Conservation (phyloP, 2,888 invertebrate species). For the Melolontha melolontha region DNA sequence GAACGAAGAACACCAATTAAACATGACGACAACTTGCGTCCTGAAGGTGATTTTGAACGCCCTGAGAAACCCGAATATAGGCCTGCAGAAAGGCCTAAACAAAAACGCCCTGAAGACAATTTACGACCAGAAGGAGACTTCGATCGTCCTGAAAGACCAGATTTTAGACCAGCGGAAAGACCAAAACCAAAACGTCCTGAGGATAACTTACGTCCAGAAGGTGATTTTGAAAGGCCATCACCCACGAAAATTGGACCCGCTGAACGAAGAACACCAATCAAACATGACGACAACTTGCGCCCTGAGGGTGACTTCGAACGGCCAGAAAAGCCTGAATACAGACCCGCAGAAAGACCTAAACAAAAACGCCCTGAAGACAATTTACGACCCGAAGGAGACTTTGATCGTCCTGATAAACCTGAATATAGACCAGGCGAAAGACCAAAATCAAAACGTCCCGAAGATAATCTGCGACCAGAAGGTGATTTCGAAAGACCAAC, state of each 20-base stretch:
- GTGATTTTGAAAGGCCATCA: conserved; percentile 65
- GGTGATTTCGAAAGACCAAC: conserved; percentile 64
- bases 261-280: conserved; percentile 66
- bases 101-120: conserved; percentile 68
- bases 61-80: conserved; percentile 62
- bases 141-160: conserved; percentile 62
- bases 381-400: conserved; percentile 63
- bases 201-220: conserved; percentile 71
- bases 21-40: conserved; percentile 65
- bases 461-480: conserved; percentile 64
- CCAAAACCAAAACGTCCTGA: conserved; percentile 68
- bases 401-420: conserved; percentile 62
- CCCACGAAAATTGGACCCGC: conserved; percentile 62
- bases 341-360: conserved; percentile 63
- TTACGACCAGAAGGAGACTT: conserved; percentile 70
- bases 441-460: conserved; percentile 64
- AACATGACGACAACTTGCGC: conserved; percentile 70
- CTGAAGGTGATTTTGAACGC: conserved; percentile 61
- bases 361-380: conserved; percentile 62
- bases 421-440: conserved; percentile 64
- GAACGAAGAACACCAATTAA: conserved; percentile 64
- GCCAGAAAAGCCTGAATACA: conserved; percentile 63
- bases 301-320: conserved; percentile 69
- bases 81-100: conserved; percentile 69
- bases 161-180: conserved; percentile 70